Base-by-base conservation (phyloP, 2,888 invertebrate species). In the Melieria crassipennis region DNA sequence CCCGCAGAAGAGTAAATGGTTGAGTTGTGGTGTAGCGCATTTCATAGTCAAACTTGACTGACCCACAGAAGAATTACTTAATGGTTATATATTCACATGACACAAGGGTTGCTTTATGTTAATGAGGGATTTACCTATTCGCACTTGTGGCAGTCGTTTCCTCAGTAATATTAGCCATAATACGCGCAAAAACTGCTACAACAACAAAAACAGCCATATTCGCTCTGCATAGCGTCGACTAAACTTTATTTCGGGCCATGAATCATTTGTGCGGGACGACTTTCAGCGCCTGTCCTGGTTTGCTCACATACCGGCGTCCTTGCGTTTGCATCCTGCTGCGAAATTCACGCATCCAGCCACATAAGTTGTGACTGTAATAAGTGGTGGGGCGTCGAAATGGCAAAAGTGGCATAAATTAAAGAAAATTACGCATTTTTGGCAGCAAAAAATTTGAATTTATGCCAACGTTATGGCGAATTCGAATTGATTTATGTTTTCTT, bases 371-470 rank as follows among this genome's bases (percentile, higher is more conserved):
- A 52, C 52, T 52, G 52, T 52, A 52, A 13, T 52, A 13, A 52
- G 6, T 13, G 57, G 57, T 57, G 16, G 13, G 9, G 48, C 13
- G 30, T 43, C 4, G 13, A 63, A 58, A 30, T 65, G 61, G 68
- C 67, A 71, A n/a, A 63, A 58, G 9, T 65, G 61, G 68, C 67
- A 71, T 71, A 71, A 68, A 71, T 71, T 71, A 64, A 55, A 56
- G 45, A 71, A 64, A 71, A 68, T 71, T 68, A 58, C 58, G 47
- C 58, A 52, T 64, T 68, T 64, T 45, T 52, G 30, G 30, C 30
- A 30, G 30, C 30, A 30, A 30, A 30, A 30, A 30, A 30, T 30
- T 30, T 30, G 30, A 30, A 30, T 30, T 30, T 30, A 30, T 30
- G 30, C 30, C 30, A 30, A 30, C 30, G 30, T 30, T 30, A 30